Conservation (phyloP, 2,888 invertebrate species). For the Polymixis lichenea region DNA sequence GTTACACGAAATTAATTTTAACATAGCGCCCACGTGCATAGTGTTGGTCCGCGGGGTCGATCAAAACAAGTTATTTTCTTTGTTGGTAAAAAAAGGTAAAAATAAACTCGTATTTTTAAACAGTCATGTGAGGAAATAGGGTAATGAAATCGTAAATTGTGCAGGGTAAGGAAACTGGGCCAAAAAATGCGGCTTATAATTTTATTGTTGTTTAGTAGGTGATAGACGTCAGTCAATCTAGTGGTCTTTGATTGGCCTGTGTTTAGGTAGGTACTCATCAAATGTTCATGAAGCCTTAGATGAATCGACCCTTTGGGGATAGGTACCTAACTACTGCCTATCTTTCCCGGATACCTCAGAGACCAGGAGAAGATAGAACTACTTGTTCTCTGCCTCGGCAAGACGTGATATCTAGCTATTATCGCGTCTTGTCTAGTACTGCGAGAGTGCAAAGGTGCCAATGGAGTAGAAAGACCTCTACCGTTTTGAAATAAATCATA, state of each 20-base stretch:
- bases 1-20: conserved; percentile 78
- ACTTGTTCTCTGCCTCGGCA: not conserved
- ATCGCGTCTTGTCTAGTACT: not conserved
- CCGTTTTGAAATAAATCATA: too few relatives aligned
- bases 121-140: conserved; percentile 60
- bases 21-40: conserved; percentile 75
- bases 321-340: not conserved
- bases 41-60: conserved; percentile 62
- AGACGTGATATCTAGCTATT: not conserved
- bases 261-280: not conserved
- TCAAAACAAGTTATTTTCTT: conserved; percentile 78
- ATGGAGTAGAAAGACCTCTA: not conserved
- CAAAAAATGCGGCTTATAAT: conserved; percentile 14
- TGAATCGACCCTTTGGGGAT: not conserved
- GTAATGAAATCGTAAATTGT: conserved; percentile 64
- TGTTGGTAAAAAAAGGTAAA: conserved; percentile 64
- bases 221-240: not conserved
- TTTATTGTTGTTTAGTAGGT: conserved; percentile 15
- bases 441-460: not conserved
- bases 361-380: too few relatives aligned
- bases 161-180: conserved; percentile 16
- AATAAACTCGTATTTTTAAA: conserved; percentile 58
- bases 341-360: not conserved
- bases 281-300: conserved; percentile 1
- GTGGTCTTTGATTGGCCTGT: not conserved